Base-by-base conservation (phyloP, 2,797 vertebrate genomes). In the Phoebastria nigripes region DNA sequence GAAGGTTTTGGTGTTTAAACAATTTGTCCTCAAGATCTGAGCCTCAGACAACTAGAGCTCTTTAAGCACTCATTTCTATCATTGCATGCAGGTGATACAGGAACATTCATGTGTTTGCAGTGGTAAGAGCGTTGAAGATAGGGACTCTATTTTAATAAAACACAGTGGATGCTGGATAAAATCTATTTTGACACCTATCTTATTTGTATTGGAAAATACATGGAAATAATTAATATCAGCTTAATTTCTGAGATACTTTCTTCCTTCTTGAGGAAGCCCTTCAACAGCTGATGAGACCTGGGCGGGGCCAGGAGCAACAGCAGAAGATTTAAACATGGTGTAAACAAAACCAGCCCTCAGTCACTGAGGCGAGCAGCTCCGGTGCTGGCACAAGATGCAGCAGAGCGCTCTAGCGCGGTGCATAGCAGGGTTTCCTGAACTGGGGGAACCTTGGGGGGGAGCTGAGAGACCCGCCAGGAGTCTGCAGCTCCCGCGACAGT, bases 401-500 rank as follows among this genome's bases (percentile, higher is more conserved):
- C 4, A 1, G 21, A n/a, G 33, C 3, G 21, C 13, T 9, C 55
- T 21, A 56, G 13, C 9, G 9, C 4, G 13, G 21, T 15, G 21
- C 55, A 24, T 14, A 24, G 21, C 6, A 9, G 21, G 33, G 21
- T 15, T 56, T 35, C 33, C 33, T 14, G 4, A 56, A n/a, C 4
- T 3, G 2, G 9, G 55, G 55, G 21, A 35, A 15, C 9, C 20
- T 56, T 21, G n/a, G 9, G n/a, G n/a, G 56, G 56, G 14, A 35
- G 21, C 21, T 9, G 15, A 58, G 15, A 11, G 21, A 58, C 14
- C 14, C 2, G 4, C 56, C 14, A 20, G 56, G 56, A 58, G 21
- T 21, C n/a, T 4, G 6, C 56, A 35, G 21, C 9, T 25, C 4
- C 4, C 2, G 2, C 9, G 9, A 58, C 21, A 58, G n/a, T 4